Conservation (phyloP, 2,888 invertebrate genomes). For the Aspidiotus destructor region DNA sequence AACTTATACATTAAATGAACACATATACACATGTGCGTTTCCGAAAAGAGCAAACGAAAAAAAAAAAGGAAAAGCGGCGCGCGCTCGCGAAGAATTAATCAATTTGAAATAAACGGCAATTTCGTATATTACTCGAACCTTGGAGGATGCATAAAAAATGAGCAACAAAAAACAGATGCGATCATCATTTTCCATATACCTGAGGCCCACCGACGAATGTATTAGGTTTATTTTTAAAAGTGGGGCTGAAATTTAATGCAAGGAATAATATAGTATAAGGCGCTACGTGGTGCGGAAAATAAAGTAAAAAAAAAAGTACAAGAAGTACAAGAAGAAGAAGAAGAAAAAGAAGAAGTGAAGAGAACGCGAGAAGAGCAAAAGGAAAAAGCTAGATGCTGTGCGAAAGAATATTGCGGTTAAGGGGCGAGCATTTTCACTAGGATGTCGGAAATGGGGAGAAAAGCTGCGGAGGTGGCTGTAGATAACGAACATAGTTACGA, state of each 20-base stretch:
- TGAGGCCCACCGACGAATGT: not conserved
- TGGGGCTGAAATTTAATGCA: not conserved
- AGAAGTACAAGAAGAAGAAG: not conserved
- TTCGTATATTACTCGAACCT: not conserved
- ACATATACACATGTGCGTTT: not conserved
- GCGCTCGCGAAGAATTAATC: constrained; percentile 1
- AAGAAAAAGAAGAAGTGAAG: not conserved
- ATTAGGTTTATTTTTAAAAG: not conserved
- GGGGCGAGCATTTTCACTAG: constrained; percentile 16
- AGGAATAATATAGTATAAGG: not conserved
- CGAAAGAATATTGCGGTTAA: constrained; percentile 15
- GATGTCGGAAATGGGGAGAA: constrained; percentile 19
- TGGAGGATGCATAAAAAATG: not conserved
- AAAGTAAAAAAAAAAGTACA: not conserved
- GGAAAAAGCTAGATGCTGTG: not conserved
- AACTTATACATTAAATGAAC: too few relatives aligned
- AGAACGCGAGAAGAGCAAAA: too few relatives aligned
- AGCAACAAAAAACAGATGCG: not conserved
- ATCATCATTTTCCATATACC: not conserved
- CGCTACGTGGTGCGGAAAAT: not conserved
- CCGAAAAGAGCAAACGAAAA: not conserved
- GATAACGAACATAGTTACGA: constrained; percentile 26
- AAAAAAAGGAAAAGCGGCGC: not conserved
- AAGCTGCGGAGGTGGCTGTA: constrained; percentile 20
- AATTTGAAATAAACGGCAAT: constrained; percentile 2